Conservation (phyloP, 2,797 vertebrate species). For the Gymnopithys bicolor region DNA sequence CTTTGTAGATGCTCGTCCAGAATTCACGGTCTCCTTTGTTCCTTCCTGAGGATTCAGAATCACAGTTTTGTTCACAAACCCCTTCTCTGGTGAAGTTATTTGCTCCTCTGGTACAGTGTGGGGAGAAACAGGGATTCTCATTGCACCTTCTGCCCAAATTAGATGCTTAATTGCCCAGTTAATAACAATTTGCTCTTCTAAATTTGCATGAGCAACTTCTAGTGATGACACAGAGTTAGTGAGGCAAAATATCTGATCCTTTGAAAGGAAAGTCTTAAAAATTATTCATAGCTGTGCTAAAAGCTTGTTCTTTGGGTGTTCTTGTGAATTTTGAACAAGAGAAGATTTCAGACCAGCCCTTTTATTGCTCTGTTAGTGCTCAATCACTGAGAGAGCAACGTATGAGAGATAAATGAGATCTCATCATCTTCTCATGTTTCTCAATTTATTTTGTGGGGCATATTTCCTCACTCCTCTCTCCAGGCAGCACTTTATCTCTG, state of each 20-base stretch:
- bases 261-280: background rate
- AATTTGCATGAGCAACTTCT: background rate
- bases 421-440: conserved; percentile 40
- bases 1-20: no score
- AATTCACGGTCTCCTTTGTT: accelerated
- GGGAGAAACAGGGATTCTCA: background rate
- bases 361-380: conserved; percentile 45
- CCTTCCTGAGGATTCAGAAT: background rate
- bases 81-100: background rate
- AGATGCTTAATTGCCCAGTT: background rate
- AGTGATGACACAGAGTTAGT: background rate
- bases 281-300: background rate
- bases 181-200: background rate
- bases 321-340: background rate
- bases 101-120: background rate
- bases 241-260: background rate
- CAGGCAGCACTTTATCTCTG: conserved; percentile 45
- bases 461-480: conserved; percentile 37
- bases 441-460: conserved; percentile 37
- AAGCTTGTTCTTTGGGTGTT: background rate
- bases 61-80: background rate
- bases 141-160: background rate
- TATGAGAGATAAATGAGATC: conserved; percentile 41
- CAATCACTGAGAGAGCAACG: background rate
- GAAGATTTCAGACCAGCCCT: background rate